phyloP scores from a whole-genome alignment of 2,888 invertebrate species.

The Villa cingulata region DNA sequence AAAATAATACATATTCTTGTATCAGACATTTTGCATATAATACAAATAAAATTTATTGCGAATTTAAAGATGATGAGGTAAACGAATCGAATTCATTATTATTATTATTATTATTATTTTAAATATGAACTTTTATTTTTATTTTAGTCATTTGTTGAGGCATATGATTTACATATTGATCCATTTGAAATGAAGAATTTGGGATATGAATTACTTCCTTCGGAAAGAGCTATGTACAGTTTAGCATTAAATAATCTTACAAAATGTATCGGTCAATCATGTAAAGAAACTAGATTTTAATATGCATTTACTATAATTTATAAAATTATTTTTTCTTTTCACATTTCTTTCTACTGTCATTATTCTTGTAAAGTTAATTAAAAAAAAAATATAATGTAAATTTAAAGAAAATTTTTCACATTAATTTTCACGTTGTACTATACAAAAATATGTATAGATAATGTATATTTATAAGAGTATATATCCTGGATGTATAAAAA shows the following conservation, averaged over 20 bases:
- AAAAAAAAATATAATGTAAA: no score
- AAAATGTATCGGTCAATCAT: conserved; percentile 25
- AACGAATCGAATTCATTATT: conserved; percentile 16
- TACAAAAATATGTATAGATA: no score
- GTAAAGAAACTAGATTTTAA: conserved; percentile 14
- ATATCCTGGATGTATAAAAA: no score
- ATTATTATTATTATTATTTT: no score
- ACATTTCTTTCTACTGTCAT: no score
- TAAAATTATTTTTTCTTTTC: no score
- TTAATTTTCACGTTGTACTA: no score
- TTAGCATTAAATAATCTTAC: conserved; percentile 27
- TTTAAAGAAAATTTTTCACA: no score
- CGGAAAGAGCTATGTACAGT: conserved; percentile 40
- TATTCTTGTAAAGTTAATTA: no score
- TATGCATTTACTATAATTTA: no score
- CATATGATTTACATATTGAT: conserved; percentile 59
- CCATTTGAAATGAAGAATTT: conserved; percentile 59
- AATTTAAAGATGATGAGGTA: conserved; percentile 37
- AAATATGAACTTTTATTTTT: neutral
- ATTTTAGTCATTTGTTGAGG: conserved; percentile 55
- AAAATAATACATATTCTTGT: conserved; percentile 73
- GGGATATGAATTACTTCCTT: conserved; percentile 38
- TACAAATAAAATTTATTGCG: conserved; percentile 35
- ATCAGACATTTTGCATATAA: conserved; percentile 47
- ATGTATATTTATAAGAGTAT: no score